Conservation (phyloP, 2,888 invertebrate genomes). For the Trachelus iudaicus region DNA sequence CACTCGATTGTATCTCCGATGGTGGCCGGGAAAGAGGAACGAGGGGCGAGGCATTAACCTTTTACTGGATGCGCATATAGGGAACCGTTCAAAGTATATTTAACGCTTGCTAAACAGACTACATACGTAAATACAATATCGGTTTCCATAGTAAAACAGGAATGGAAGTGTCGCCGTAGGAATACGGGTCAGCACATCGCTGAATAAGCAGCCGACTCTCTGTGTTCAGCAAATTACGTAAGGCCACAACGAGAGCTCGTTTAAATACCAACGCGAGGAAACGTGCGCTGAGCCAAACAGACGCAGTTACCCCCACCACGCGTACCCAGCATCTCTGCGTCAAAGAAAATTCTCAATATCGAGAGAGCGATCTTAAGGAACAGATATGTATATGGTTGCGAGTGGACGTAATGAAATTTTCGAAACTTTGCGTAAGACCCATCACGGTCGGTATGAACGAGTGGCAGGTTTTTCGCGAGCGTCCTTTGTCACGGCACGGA, state of each 20-base stretch:
- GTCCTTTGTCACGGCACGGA: neutral
- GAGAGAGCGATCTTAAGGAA: neutral
- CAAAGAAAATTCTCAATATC: neutral
- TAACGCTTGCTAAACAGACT: neutral
- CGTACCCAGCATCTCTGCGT: neutral
- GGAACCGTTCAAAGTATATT: neutral
- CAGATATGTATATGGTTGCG: neutral
- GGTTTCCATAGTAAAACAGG: slow-evolving; percentile 43
- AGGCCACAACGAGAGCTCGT: slow-evolving; percentile 58
- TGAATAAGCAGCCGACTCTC: slow-evolving; percentile 56
- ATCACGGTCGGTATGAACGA: neutral
- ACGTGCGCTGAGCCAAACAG: slow-evolving; percentile 22
- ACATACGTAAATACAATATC: slow-evolving; percentile 29
- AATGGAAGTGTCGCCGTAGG: slow-evolving; percentile 40
- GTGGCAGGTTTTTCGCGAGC: neutral
- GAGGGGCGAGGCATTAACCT: too few relatives aligned
- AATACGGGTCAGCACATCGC: slow-evolving; percentile 61
- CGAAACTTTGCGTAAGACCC: neutral
- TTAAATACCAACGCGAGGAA: slow-evolving; percentile 49
- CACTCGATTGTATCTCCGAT: neutral
- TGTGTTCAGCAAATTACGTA: slow-evolving; percentile 56
- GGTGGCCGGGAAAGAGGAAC: neutral
- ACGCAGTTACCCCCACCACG: slow-evolving; percentile 11
- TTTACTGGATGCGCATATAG: neutral
- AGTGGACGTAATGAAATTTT: neutral